Conservation (phyloP, 2,797 vertebrate genomes). For the Nannoperca australis region DNA sequence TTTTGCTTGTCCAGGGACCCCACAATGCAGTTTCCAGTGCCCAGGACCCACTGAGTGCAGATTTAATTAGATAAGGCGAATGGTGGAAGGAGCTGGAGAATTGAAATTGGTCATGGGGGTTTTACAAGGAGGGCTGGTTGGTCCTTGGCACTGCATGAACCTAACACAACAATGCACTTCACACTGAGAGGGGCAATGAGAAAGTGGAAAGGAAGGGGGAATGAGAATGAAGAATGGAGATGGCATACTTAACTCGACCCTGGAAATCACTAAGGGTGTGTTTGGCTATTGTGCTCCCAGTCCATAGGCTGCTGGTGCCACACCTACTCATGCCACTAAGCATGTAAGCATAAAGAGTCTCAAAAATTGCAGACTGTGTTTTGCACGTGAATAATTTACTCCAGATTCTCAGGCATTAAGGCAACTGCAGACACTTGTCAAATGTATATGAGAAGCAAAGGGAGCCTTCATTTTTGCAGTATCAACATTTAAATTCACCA, state of each 20-base stretch:
- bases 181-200: constrained; percentile 77
- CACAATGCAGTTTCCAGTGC: constrained; percentile 80
- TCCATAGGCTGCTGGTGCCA: constrained; percentile 47
- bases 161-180: constrained; percentile 71
- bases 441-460: too few species aligned
- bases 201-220: constrained; percentile 65
- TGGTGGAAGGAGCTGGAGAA: constrained; percentile 81
- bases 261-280: constrained; percentile 65
- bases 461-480: background rate
- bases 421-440: background rate
- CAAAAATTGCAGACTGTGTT: background rate
- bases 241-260: constrained; percentile 74
- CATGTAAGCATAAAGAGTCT: constrained; percentile 7
- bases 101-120: constrained; percentile 85
- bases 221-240: constrained; percentile 68
- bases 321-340: constrained; percentile 38
- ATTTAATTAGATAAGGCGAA: constrained; percentile 87
- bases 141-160: constrained; percentile 72
- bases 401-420: background rate
- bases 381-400: background rate
- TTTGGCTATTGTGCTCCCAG: constrained; percentile 43
- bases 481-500: background rate
- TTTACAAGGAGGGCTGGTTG: constrained; percentile 70
- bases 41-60: constrained; percentile 82
- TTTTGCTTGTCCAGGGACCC: constrained; percentile 85